phyloP scores from a whole-genome alignment of 2,113 vertebrate genomes.

The Shinisaurus crocodilurus region DNA sequence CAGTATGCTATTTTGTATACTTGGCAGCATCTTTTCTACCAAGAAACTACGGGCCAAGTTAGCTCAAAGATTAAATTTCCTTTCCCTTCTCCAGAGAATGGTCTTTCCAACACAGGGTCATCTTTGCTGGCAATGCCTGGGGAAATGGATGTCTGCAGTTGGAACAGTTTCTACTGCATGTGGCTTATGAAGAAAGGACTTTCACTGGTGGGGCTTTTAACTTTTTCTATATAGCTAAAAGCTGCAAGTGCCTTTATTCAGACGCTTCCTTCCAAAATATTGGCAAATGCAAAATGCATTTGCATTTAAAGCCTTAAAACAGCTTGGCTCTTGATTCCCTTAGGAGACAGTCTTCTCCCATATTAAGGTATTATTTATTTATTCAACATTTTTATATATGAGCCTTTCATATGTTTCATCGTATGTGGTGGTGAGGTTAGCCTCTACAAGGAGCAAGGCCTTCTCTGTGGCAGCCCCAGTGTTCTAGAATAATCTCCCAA shows the following conservation, averaged over 20 bases:
- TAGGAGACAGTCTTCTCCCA: neutral
- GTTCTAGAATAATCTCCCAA: too few species aligned
- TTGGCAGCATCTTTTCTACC: conserved; percentile 44
- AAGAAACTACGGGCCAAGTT: conserved; percentile 46
- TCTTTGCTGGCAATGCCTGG: conserved; percentile 52
- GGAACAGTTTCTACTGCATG: conserved; percentile 36
- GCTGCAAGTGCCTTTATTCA: conserved; percentile 43
- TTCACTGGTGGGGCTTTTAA: conserved; percentile 45
- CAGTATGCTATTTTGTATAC: conserved; percentile 18
- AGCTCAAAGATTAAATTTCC: conserved; percentile 64
- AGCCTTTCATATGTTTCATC: too few species aligned
- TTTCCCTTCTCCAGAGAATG: conserved; percentile 51
- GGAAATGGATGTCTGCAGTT: conserved; percentile 39
- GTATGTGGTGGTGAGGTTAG: too few species aligned
- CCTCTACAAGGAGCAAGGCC: too few species aligned
- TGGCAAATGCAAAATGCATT: conserved; percentile 26
- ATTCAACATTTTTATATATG: too few species aligned
- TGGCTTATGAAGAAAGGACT: conserved; percentile 61
- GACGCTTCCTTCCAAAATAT: conserved; percentile 18
- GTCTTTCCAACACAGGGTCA: conserved; percentile 62
- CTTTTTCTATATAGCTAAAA: conserved; percentile 47
- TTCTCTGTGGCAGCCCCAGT: too few species aligned
- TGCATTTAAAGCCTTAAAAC: conserved; percentile 27
- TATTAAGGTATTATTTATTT: neutral
- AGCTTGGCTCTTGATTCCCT: too few species aligned